Evolutionary conservation across 2,113 vertebrate species (phyloP), one percentile per base, ranked within the genome.

Genomic region (Picathartes gymnocephalus): DNA sequence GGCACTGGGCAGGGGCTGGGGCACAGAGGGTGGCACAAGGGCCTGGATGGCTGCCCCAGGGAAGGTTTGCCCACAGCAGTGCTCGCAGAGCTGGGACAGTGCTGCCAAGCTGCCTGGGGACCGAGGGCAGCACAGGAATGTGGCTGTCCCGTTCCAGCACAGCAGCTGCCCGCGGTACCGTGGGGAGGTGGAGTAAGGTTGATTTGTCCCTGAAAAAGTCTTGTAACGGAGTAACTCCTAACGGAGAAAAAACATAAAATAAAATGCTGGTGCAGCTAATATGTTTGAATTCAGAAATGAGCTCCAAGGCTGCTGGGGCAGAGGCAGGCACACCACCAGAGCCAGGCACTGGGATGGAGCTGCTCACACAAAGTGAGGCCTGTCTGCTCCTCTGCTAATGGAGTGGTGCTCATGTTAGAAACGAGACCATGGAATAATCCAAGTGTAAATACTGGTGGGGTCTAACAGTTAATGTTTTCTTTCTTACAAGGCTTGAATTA

Each of bases 401-500:
- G 33, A 80, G 68, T 24, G 85, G 70, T 40, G n/a, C 66, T 11
- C 11, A 7, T 80, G 81, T 61, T 89, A 50, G 89, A 68, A 92
- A 69, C 31, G 74, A 94, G 71, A 47, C 69, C 15, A 1, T 37
- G 20, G 14, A 82, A 31, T 65, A 85, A 96, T 92, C 37, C 79
- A 81, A 88, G 39, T 85, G 92, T 97, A 98, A 97, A 97, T 97
- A 92, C 42, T 68, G 37, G 86, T 83, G 44, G 44, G 18, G 66
- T 93, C 92, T 80, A 97, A 86, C 86, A 93, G 30, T 73, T 93
- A 96, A 96, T 5, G 3, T 85, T 93, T 96, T 90, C 53, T 96
- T 94, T 95, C 88, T 91, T 78, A 71, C 10, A 81, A 96, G 95
- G 87, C 92, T 86, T 93, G 92, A 97, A 96, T 97, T 96, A 92